Conservation (phyloP, 2,888 invertebrate species). For the Perdita meconis region DNA sequence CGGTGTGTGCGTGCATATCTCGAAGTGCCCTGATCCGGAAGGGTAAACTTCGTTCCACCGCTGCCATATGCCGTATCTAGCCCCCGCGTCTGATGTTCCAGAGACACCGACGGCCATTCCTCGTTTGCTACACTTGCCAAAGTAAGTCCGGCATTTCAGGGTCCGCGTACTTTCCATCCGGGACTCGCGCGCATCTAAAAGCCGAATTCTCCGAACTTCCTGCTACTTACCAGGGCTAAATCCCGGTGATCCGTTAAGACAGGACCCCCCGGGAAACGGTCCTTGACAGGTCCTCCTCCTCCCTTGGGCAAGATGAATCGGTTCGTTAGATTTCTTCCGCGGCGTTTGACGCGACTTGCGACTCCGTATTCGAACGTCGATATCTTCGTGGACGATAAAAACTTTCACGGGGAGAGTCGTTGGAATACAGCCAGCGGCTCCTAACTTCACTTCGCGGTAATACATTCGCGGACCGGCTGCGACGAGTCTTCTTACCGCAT, state of each 20-base stretch:
- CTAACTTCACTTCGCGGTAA: slow-evolving; percentile 4
- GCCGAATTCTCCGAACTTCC: slow-evolving; percentile 61
- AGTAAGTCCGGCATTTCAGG: slow-evolving; percentile 58
- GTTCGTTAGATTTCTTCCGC: slow-evolving; percentile 52
- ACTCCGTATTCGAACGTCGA: slow-evolving; percentile 19
- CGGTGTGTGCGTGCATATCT: slow-evolving; percentile 38
- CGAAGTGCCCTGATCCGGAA: slow-evolving; percentile 58
- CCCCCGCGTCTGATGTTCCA: slow-evolving; percentile 49
- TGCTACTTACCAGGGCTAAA: slow-evolving; percentile 59
- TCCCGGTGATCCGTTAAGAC: slow-evolving; percentile 64
- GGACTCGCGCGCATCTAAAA: slow-evolving; percentile 48
- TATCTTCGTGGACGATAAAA: slow-evolving; percentile 19
- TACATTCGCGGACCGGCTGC: background rate
- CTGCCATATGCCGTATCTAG: slow-evolving; percentile 56
- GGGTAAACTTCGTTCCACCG: slow-evolving; percentile 65
- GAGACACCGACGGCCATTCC: slow-evolving; percentile 27
- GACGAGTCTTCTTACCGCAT: slow-evolving; percentile 30
- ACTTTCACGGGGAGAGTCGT: background rate
- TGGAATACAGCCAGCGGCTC: slow-evolving; percentile 32
- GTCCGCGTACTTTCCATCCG: slow-evolving; percentile 53
- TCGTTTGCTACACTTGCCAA: slow-evolving; percentile 54
- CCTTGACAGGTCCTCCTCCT: slow-evolving; percentile 62
- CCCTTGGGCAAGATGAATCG: slow-evolving; percentile 58
- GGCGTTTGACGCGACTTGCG: slow-evolving; percentile 33
- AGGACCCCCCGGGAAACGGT: slow-evolving; percentile 30